These are phyloP conservation scores for Acanthisitta chloris DNA, from an alignment of 2,113 vertebrate species.

Conservation along the genomic window DNA sequence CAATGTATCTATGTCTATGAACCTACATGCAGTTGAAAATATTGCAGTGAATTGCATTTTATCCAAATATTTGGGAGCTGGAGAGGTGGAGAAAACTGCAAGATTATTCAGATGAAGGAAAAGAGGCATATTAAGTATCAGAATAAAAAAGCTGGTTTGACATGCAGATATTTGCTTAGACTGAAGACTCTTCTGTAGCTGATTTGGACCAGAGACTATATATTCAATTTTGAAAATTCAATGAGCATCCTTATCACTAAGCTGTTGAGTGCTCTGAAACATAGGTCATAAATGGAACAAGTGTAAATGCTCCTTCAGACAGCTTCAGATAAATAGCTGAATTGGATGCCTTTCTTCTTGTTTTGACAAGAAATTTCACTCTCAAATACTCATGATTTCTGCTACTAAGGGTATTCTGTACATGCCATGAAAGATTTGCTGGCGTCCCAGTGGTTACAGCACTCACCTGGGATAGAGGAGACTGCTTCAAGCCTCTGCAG, in stretches of 20 bases:
- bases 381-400: background rate
- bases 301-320: background rate
- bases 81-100: background rate
- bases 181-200: background rate
- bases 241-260: background rate
- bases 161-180: background rate
- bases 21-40: background rate
- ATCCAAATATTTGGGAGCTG: background rate
- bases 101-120: background rate
- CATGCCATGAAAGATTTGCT: background rate
- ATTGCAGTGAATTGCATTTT: background rate
- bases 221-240: background rate
- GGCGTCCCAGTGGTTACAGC: background rate
- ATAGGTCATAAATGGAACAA: background rate
- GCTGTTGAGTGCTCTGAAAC: background rate
- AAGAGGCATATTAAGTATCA: background rate
- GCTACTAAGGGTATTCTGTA: background rate
- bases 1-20: background rate
- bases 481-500: background rate
- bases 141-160: background rate
- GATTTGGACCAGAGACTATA: background rate
- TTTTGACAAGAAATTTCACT: conserved; percentile 18
- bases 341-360: background rate
- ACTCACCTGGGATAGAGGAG: background rate
- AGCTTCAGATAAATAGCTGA: background rate